Evolutionary conservation across 2,888 invertebrate species (phyloP).

Genomic region (Papilio gigon): DNA sequence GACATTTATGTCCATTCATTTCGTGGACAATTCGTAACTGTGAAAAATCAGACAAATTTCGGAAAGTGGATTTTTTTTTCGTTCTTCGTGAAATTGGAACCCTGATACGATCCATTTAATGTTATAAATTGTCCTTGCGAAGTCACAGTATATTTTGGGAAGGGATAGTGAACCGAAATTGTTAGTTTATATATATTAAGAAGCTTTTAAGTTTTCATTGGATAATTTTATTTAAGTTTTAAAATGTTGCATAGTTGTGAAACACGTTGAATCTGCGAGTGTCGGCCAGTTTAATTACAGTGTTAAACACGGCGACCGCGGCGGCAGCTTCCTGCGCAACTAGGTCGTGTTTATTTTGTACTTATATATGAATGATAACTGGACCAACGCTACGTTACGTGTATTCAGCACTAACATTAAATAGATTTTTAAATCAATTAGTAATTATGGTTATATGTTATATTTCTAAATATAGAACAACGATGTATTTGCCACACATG

Average conservation of each 20-base stretch:
- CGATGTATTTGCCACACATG: too few relatives aligned
- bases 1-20: slow-evolving; percentile 69
- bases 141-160: slow-evolving; percentile 11
- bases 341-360: slow-evolving; percentile 65
- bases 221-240: not conserved
- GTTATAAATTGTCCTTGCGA: slow-evolving; percentile 34
- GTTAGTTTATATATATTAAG: not conserved
- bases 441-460: not conserved
- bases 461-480: too few relatives aligned
- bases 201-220: not conserved
- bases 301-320: slow-evolving; percentile 66
- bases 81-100: slow-evolving; percentile 39
- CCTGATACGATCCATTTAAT: slow-evolving; percentile 34
- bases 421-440: slow-evolving; percentile 7
- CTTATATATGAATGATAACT: slow-evolving; percentile 59
- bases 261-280: slow-evolving; percentile 46
- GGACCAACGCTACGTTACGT: slow-evolving; percentile 48
- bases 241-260: not conserved
- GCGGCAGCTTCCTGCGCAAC: slow-evolving; percentile 71
- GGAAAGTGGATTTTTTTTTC: slow-evolving; percentile 38
- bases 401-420: slow-evolving; percentile 13
- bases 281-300: slow-evolving; percentile 70
- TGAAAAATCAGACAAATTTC: slow-evolving; percentile 70
- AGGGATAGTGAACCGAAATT: slow-evolving; percentile 13
- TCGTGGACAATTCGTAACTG: slow-evolving; percentile 63